Evolutionary conservation across 2,113 vertebrate genomes (phyloP), one percentile per base, ranked within the genome.

Genomic region (Illadopsis cleaveri): DNA sequence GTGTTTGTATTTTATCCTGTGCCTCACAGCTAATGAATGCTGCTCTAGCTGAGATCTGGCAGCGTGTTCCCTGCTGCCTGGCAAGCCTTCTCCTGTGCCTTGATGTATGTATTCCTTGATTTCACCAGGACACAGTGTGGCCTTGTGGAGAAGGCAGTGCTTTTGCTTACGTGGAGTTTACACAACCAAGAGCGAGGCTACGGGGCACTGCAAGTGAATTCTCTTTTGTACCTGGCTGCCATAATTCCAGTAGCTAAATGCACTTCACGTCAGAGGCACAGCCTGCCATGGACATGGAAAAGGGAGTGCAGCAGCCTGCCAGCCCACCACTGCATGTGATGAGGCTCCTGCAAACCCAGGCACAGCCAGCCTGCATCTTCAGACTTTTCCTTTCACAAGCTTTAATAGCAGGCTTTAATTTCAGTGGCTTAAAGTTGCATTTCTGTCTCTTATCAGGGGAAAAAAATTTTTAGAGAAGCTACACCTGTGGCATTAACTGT

Each of bases 11-110:
- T 94, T 96, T 8, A 83, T 9, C 40, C 90, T 45, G 72, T 65
- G 85, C 86, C 90, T 93, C 22, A 4, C 42, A 82, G 85, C 86
- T 92, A 30, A 96, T 86, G 86, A 94, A 78, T 61, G 82, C 50
- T 82, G 92, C 93, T 92, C 88, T 84, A 66, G 88, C 90, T 84
- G 96, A 82, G 93, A 75, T 30, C 93, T 95, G 96, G 94, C 96
- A 90, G 72, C 9, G 6, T 4, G 3, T 3, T n/a, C 2, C 0
- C 48, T 35, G 71, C 3, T 77, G 95, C 86, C 94, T 96, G 96
- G 94, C 90, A 88, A 80, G 72, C 2, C 6, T 24, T 75, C 80
- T 75, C 51, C 54, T 64, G 66, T 70, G 90, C 75, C 82, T 38
- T 38, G 58, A 58, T 31, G 11, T 51, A 77, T 77, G 86, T 56